Evolutionary conservation across 1,140 invertebrate genomes (phyloP), one percentile per base, ranked within the genome.

Genomic region (Tetramorium alpestre): DNA sequence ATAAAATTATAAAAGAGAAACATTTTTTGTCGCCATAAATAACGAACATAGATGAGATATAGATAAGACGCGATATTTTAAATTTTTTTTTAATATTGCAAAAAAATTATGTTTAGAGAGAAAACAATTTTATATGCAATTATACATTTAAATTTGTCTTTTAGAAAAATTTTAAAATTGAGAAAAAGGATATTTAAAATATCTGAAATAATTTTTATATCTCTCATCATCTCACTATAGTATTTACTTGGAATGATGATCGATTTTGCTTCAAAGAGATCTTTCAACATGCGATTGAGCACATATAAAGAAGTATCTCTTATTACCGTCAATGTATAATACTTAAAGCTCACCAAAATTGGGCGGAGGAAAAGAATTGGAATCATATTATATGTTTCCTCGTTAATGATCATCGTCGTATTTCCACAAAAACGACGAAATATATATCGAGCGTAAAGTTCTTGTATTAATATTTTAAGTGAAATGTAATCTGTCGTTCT

Each of bases 401-500:
- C 38, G 25, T 51, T n/a, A 56, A 25, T 72, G 67, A 18, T 75
- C 73, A 73, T 84, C 25, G 25, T 73, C 6, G 56, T 25, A 62
- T 38, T 47, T 82, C 2, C 6, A 22, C 22, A 44, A 44, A 70
- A 70, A 44, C 49, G 47, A 22, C 54, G 47, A 49, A 38, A 58
- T 73, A 11, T 44, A 70, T 16, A 60, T 73, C 10, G 16, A 33
- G 44, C 54, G 18, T 54, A 22, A 60, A 49, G 44, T 62, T 75
- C 25, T 58, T 33, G 41, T 33, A 33, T 3, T 49, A 56, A 49
- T 25, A n/a, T 49, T n/a, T 28, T 47, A 47, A 72, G 54, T 60
- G 41, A 73, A 47, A 75, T 8, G 13, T 47, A 75, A 25, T 41
- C 13, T 49, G 18, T 44, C 65, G 78, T 81, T 81, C 33, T 81